phyloP scores from a whole-genome alignment of 1,140 invertebrate species.

The Drosophila novamexicana region DNA sequence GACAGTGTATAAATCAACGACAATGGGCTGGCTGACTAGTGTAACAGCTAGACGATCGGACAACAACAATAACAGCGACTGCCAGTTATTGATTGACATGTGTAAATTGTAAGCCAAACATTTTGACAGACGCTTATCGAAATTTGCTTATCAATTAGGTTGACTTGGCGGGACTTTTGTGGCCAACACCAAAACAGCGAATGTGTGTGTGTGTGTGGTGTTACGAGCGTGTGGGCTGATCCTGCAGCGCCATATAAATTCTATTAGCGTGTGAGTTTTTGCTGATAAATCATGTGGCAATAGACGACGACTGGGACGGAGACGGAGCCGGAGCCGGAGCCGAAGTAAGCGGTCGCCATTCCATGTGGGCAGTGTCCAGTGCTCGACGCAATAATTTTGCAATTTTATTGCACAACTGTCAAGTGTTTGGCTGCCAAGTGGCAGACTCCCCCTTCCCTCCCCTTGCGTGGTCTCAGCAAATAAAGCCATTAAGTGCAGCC shows the following conservation, averaged over 20 bases:
- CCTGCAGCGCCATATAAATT: slow-evolving; percentile 55
- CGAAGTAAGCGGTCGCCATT: neutral
- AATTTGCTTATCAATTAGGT: slow-evolving; percentile 68
- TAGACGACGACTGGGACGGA: slow-evolving; percentile 7
- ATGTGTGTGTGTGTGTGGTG: slow-evolving; percentile 19
- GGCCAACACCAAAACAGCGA: slow-evolving; percentile 40
- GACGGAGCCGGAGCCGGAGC: no score
- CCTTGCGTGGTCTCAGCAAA: slow-evolving; percentile 38
- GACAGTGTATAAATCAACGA: slow-evolving; percentile 51
- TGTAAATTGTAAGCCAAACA: slow-evolving; percentile 78
- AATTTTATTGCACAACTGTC: slow-evolving; percentile 68
- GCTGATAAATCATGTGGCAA: slow-evolving; percentile 72
- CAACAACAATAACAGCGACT: no score
- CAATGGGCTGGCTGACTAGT: slow-evolving; percentile 10
- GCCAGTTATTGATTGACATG: slow-evolving; percentile 70
- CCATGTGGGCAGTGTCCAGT: slow-evolving; percentile 44
- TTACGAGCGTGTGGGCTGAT: slow-evolving; percentile 35
- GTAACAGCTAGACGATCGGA: slow-evolving; percentile 14
- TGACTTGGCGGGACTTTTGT: slow-evolving; percentile 17
- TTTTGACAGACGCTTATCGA: slow-evolving; percentile 73
- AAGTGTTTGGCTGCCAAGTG: slow-evolving; percentile 38
- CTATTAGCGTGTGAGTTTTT: slow-evolving; percentile 65
- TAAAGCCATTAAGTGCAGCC: slow-evolving; percentile 72
- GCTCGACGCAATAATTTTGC: slow-evolving; percentile 61
- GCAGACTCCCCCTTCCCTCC: no score